These are phyloP conservation scores for Sebastes paucispinis DNA, from an alignment of 2,797 vertebrate species.

Conservation along the genomic window DNA sequence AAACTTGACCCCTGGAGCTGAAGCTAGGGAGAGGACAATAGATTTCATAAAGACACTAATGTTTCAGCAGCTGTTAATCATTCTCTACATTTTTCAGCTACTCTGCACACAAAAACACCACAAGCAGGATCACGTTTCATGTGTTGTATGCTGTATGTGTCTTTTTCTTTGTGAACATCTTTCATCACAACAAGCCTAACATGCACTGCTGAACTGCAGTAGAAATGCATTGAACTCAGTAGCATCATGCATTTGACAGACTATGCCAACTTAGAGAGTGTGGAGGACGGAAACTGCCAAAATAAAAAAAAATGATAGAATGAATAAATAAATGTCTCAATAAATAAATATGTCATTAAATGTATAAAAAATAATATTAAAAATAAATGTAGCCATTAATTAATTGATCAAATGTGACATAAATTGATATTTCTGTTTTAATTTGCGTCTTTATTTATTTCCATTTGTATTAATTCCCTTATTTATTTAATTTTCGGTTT, in stretches of 20 bases:
- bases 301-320: too few species aligned
- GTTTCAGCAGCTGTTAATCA: conserved; percentile 17
- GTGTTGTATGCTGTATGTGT: background rate
- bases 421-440: too few species aligned
- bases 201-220: background rate
- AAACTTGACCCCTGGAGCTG: background rate
- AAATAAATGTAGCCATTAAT: too few species aligned
- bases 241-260: background rate
- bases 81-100: background rate
- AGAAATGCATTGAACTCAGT: background rate
- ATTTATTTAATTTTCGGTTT: too few species aligned
- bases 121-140: background rate
- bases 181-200: background rate
- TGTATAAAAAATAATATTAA: too few species aligned
- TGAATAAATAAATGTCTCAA: too few species aligned
- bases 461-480: too few species aligned
- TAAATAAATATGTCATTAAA: too few species aligned
- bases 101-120: background rate
- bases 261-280: background rate
- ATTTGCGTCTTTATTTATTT: too few species aligned
- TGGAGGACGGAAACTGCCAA: rapidly evolving
- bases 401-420: too few species aligned
- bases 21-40: background rate
- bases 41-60: background rate
- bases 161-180: background rate